Conservation (phyloP, 92 coral and sea anemone species). For the Epizoanthus scotinus region DNA sequence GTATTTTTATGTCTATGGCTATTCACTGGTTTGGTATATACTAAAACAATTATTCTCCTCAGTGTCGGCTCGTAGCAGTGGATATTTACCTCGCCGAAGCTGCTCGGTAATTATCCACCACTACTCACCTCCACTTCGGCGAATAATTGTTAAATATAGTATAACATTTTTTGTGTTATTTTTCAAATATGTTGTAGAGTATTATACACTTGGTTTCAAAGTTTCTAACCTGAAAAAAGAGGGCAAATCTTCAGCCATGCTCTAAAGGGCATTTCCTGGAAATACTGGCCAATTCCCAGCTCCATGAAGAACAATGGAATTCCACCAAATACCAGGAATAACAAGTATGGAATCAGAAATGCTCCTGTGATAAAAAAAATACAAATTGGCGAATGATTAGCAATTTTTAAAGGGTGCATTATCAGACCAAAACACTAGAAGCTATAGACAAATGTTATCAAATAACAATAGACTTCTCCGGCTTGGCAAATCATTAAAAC, state of each 20-base stretch:
- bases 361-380: slow-evolving; percentile 60
- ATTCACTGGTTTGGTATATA: too few relatives aligned
- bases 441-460: too few relatives aligned
- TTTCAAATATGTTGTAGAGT: neutral
- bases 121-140: too few relatives aligned
- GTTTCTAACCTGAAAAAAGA: slow-evolving; percentile 69
- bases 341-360: slow-evolving; percentile 83
- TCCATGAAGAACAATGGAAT: slow-evolving; percentile 87
- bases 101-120: too few relatives aligned
- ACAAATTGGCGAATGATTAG: neutral
- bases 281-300: slow-evolving; percentile 79
- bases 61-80: too few relatives aligned
- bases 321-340: slow-evolving; percentile 79
- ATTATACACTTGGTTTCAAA: neutral
- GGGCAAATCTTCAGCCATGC: slow-evolving; percentile 91
- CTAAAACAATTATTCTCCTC: too few relatives aligned
- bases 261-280: slow-evolving; percentile 79
- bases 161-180: neutral
- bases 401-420: too few relatives aligned
- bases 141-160: neutral
- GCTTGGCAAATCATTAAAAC: too few relatives aligned
- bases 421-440: too few relatives aligned
- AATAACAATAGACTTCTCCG: too few relatives aligned
- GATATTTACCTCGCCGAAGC: too few relatives aligned
- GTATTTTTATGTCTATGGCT: too few relatives aligned